These are phyloP conservation scores for Orgyia antiqua DNA, from an alignment of 2,888 invertebrate genomes.

Conservation along the genomic window DNA sequence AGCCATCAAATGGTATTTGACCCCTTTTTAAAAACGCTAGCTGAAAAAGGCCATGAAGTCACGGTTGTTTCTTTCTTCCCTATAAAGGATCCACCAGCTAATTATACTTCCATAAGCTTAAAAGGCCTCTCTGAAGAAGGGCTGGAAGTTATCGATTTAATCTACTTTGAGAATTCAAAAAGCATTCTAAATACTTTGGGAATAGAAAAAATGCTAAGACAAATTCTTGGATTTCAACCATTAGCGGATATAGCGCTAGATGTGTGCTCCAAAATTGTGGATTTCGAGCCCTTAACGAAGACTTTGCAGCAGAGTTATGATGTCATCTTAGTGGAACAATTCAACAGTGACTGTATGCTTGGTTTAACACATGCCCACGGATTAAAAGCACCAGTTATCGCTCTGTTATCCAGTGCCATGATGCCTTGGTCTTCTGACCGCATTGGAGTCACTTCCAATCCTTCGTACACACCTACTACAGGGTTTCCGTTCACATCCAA, in stretches of 20 bases:
- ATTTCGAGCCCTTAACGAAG: conserved; percentile 50
- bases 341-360: conserved; percentile 81
- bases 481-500: conserved; percentile 63
- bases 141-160: conserved; percentile 50
- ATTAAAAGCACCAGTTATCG: conserved; percentile 74
- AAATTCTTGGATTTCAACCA: conserved; percentile 42
- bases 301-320: conserved; percentile 76
- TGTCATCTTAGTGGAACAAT: conserved; percentile 79
- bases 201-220: conserved; percentile 37
- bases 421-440: conserved; percentile 77
- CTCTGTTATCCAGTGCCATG: conserved; percentile 72
- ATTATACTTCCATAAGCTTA: conserved; percentile 63
- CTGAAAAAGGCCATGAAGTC: conserved; percentile 77
- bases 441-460: conserved; percentile 67
- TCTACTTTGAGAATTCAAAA: conserved; percentile 37
- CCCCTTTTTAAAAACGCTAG: conserved; percentile 72
- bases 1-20: conserved; percentile 82
- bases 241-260: conserved; percentile 47
- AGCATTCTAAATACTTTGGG: conserved; percentile 35
- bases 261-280: conserved; percentile 56
- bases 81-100: conserved; percentile 56
- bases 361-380: conserved; percentile 76
- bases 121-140: conserved; percentile 53
- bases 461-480: conserved; percentile 73
- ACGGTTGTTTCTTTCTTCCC: conserved; percentile 81